phyloP scores from a whole-genome alignment of 2,113 vertebrate species.

The Gnathonemus longibarbis region DNA sequence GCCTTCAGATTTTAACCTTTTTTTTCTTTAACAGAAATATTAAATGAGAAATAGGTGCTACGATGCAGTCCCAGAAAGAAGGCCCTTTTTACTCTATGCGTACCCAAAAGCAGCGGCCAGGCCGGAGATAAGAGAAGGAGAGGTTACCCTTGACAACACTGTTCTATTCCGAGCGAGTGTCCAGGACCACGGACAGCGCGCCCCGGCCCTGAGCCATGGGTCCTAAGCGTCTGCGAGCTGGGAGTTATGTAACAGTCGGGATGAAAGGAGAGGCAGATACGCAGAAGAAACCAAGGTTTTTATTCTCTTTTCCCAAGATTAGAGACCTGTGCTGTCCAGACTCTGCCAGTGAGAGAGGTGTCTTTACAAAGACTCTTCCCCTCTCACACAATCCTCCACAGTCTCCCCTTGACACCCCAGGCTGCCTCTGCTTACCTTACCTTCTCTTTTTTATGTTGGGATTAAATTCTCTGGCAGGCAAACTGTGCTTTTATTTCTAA shows the following conservation, averaged over 20 bases:
- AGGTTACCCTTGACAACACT: neutral
- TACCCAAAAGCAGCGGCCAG: neutral
- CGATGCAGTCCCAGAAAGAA: neutral
- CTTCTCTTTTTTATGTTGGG: neutral
- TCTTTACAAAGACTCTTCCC: constrained; percentile 2
- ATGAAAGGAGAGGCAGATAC: neutral
- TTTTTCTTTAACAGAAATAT: neutral
- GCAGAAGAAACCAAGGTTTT: neutral
- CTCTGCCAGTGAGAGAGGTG: neutral
- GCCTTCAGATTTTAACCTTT: neutral
- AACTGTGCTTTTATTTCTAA: neutral
- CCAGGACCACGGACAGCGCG: constrained; percentile 51
- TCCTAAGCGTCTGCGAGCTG: neutral
- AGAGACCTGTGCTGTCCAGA: neutral
- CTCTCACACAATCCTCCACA: neutral
- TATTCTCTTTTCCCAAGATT: neutral
- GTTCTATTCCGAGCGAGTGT: constrained; percentile 36
- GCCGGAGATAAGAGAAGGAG: neutral
- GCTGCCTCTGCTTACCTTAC: neutral
- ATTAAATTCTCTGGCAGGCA: neutral
- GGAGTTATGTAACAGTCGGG: neutral
- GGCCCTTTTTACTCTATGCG: neutral
- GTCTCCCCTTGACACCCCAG: neutral
- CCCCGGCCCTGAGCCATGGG: neutral
- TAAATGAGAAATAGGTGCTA: neutral